phyloP scores from a whole-genome alignment of 2,888 invertebrate species.

The Choristoneura rosaceana region DNA sequence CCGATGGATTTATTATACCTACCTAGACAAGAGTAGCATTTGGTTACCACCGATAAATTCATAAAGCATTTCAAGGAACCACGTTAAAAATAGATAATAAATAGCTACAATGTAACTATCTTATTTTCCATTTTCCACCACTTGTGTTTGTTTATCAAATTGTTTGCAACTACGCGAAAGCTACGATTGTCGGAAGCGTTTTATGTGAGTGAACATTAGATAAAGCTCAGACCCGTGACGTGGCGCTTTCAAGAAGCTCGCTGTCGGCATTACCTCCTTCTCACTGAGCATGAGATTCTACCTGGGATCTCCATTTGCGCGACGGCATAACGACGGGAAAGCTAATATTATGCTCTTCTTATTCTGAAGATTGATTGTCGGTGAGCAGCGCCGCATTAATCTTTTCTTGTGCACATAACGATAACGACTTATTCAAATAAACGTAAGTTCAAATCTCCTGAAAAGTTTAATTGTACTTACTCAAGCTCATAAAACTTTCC shows the following conservation, averaged over 20 bases:
- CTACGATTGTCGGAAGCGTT: conserved; percentile 24
- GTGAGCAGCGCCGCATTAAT: conserved; percentile 15
- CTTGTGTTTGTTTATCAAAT: conserved; percentile 18
- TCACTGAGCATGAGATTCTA: conserved; percentile 39
- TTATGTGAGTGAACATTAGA: conserved; percentile 35
- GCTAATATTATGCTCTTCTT: conserved; percentile 35
- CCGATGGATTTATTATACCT: not conserved
- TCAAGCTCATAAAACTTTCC: not conserved
- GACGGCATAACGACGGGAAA: conserved; percentile 33
- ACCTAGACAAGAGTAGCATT: not conserved
- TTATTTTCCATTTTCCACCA: conserved; percentile 14
- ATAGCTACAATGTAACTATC: not conserved
- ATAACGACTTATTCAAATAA: conserved; percentile 21
- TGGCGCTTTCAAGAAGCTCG: conserved; percentile 31
- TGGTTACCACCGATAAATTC: not conserved
- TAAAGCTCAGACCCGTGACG: conserved; percentile 31
- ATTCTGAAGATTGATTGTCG: conserved; percentile 39
- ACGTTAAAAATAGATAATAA: no score
- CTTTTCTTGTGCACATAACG: conserved; percentile 23
- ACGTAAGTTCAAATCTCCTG: not conserved
- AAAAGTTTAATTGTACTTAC: not conserved
- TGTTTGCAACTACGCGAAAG: conserved; percentile 16
- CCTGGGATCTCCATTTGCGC: conserved; percentile 39
- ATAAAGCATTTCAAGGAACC: not conserved
- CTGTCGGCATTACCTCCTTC: conserved; percentile 30